Conservation (phyloP, 2,888 invertebrate genomes). For the Pachliopta kotzebuea region DNA sequence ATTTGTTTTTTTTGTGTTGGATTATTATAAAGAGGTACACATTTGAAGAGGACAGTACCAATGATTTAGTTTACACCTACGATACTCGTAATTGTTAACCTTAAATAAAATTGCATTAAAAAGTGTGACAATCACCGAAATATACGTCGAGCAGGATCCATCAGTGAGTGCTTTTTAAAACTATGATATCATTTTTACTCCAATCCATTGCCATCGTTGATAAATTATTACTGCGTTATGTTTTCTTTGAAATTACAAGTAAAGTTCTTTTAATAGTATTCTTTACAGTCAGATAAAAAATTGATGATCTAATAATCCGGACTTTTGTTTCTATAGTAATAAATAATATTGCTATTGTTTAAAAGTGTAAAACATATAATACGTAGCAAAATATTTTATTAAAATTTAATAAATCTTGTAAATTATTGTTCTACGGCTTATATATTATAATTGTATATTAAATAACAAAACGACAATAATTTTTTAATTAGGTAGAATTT, state of each 20-base stretch:
- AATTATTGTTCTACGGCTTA: no score
- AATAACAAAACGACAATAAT: no score
- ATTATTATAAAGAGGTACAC: no score
- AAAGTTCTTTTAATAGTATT: background rate
- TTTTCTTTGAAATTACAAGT: slow-evolving; percentile 10
- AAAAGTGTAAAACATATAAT: background rate
- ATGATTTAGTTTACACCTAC: background rate
- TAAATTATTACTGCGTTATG: slow-evolving; percentile 14
- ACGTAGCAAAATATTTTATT: background rate
- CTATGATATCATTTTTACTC: slow-evolving; percentile 27
- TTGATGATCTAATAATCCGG: background rate
- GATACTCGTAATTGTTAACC: background rate
- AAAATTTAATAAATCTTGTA: background rate
- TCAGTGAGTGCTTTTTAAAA: slow-evolving; percentile 8
- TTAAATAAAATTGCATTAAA: background rate
- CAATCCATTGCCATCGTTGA: slow-evolving; percentile 8
- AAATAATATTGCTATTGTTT: background rate
- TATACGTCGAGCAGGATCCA: slow-evolving; percentile 20
- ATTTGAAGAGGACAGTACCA: background rate
- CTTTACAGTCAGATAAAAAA: background rate
- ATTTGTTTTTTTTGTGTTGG: background rate
- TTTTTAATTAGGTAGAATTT: background rate
- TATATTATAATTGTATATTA: no score
- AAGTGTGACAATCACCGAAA: background rate
- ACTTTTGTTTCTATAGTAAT: background rate